A percentile compares a stretch with the other conserved stretches of the same genome.
Conservation (phyloP, 2,888 invertebrate genomes). For the Cataglyphis rosenhaueri region DNA sequence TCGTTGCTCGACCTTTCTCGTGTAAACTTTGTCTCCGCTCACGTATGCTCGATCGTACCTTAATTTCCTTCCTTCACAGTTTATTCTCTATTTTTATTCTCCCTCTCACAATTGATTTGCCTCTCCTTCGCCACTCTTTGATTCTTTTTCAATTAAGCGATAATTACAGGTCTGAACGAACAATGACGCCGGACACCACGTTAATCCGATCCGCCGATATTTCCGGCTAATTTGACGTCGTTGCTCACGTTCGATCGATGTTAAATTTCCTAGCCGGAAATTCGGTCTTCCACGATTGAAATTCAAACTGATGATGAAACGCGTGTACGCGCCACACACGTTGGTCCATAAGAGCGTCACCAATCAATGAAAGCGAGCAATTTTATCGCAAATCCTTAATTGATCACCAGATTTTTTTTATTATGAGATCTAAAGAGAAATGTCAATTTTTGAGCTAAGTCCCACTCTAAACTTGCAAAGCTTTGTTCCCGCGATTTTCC, state of each 20-base stretch:
- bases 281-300: conserved; percentile 43
- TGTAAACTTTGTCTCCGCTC: neutral
- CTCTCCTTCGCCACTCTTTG: neutral
- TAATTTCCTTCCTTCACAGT: neutral
- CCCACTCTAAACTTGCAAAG: neutral
- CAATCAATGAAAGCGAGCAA: conserved; percentile 19
- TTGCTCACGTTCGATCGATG: conserved; percentile 45
- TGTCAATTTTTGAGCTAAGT: neutral
- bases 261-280: conserved; percentile 58
- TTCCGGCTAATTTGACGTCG: conserved; percentile 53
- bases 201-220: conserved; percentile 33
- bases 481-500: neutral
- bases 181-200: conserved; percentile 21
- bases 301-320: conserved; percentile 40
- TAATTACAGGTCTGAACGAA: neutral
- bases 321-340: conserved; percentile 38
- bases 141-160: conserved; percentile 8
- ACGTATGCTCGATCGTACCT: neutral
- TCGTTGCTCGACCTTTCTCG: conserved; percentile 21
- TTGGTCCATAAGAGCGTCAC: conserved; percentile 50
- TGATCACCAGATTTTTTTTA: neutral
- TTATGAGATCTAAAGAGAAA: neutral
- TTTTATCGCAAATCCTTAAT: conserved; percentile 34
- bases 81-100: neutral
- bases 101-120: conserved; percentile 18